Conservation (phyloP, 2,797 vertebrate species). For the Gastrophryne carolinensis region DNA sequence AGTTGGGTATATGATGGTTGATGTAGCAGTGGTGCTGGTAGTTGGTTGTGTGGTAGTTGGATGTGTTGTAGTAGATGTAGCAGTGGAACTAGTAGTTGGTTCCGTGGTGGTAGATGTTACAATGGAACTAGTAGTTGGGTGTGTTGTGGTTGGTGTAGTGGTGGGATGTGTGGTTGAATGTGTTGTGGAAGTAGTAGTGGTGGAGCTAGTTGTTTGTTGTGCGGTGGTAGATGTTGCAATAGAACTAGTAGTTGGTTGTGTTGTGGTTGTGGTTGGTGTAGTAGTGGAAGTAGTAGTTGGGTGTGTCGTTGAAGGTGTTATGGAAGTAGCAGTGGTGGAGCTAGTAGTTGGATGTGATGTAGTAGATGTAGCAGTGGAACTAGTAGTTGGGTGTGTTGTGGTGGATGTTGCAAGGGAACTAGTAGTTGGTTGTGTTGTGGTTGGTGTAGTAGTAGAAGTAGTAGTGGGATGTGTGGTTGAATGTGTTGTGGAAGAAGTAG, state of each 20-base stretch:
- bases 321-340: neutral
- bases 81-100: conserved; percentile 13
- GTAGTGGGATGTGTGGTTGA: neutral
- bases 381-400: neutral
- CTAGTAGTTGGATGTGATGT: neutral
- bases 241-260: neutral
- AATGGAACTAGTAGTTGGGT: neutral
- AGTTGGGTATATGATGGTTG: neutral
- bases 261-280: neutral
- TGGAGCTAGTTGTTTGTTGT: neutral
- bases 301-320: neutral
- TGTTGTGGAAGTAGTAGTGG: neutral
- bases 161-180: neutral
- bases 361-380: neutral
- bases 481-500: neutral
- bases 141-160: neutral
- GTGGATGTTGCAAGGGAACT: too few relatives aligned
- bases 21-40: neutral
- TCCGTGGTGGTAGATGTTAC: neutral
- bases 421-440: neutral
- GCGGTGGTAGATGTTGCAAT: neutral
- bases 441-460: neutral
- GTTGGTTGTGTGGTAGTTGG: neutral
- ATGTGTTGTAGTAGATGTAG: fast-evolving
- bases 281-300: neutral